Evolutionary conservation across 1,140 invertebrate genomes (phyloP).

Genomic region (Mercenaria mercenaria): DNA sequence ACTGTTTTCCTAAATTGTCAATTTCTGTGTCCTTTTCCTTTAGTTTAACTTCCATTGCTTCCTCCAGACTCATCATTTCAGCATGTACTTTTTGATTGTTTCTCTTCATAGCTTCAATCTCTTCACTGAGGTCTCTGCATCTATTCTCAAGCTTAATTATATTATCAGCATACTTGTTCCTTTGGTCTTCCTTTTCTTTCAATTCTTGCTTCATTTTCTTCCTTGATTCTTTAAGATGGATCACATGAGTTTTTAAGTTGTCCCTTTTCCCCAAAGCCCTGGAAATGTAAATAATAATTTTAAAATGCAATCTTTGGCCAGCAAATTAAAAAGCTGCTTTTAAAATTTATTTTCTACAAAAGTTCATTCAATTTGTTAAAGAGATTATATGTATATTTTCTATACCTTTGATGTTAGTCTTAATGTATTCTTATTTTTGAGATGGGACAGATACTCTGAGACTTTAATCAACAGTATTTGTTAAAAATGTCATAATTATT

Average conservation of each 20-base stretch:
- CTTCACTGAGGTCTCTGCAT: not conserved
- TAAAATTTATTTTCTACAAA: not conserved
- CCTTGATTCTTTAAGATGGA: not conserved
- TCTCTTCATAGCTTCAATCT: not conserved
- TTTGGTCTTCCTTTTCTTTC: not conserved
- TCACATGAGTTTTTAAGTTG: constrained; percentile 24
- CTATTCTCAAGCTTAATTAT: constrained; percentile 40
- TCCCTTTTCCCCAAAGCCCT: constrained; percentile 23
- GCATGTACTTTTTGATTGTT: constrained; percentile 5
- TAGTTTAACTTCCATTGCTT: constrained; percentile 8
- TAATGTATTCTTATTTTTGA: too few relatives aligned
- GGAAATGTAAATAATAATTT: not conserved
- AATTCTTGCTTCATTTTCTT: constrained; percentile 36
- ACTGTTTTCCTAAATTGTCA: not conserved
- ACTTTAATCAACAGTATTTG: too few relatives aligned
- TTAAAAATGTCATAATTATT: too few relatives aligned
- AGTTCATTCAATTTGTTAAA: too few relatives aligned
- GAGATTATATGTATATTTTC: too few relatives aligned
- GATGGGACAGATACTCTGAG: too few relatives aligned
- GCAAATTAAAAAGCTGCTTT: not conserved
- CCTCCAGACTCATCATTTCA: not conserved
- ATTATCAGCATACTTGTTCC: constrained; percentile 60
- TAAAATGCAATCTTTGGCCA: too few relatives aligned
- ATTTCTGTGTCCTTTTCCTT: not conserved
- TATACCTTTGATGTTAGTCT: too few relatives aligned